phyloP scores from a whole-genome alignment of 92 coral and sea anemone species.

The Actinostola sp. region DNA sequence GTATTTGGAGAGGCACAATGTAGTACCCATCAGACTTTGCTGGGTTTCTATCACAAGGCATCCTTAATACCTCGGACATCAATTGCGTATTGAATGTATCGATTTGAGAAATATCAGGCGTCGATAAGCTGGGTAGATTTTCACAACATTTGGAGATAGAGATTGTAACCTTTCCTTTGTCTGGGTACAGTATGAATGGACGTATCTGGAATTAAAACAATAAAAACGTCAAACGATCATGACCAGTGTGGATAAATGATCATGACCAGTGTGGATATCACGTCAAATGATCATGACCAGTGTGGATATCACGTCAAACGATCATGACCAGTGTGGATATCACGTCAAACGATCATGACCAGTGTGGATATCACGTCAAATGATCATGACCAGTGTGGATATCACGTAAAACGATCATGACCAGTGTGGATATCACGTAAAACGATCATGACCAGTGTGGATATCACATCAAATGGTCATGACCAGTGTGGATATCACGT shows the following conservation, averaged over 20 bases:
- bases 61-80: conserved; percentile 62
- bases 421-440: neutral
- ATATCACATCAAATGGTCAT: neutral
- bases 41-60: conserved; percentile 38
- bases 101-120: conserved; percentile 26
- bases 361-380: neutral
- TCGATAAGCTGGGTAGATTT: neutral
- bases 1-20: conserved; percentile 56
- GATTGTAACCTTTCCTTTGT: conserved; percentile 57
- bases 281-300: neutral
- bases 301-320: neutral
- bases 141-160: conserved; percentile 20
- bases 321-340: neutral
- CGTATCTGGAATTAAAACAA: conserved; percentile 41
- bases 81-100: conserved; percentile 62
- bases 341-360: neutral
- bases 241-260: neutral
- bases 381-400: neutral
- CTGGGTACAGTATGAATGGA: conserved; percentile 73
- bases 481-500: neutral
- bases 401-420: neutral
- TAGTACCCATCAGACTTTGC: conserved; percentile 64
- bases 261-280: neutral
- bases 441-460: neutral
- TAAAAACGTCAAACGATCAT: neutral